These are phyloP conservation scores for Puffinus mauretanicus DNA, from an alignment of 2,113 vertebrate genomes.

Conservation along the genomic window DNA sequence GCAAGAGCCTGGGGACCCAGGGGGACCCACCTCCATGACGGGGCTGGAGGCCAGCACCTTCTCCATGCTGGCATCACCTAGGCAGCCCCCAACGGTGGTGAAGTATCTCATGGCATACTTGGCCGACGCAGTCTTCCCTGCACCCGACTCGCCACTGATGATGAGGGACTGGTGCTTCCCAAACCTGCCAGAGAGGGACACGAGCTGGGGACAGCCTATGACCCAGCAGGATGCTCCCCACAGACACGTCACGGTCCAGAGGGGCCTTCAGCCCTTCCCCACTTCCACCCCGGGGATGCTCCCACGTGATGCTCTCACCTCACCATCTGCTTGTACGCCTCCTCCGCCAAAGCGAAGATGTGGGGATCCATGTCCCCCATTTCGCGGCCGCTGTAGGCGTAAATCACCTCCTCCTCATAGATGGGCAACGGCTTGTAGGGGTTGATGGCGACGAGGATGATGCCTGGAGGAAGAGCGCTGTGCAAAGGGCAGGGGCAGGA, in stretches of 20 bases:
- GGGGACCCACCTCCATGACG: not conserved
- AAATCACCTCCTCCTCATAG: not conserved
- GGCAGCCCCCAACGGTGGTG: not conserved
- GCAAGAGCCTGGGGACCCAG: too few species aligned
- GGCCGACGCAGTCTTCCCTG: not conserved
- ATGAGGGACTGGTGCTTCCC: not conserved
- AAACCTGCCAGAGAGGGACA: not conserved
- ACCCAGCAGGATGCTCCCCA: too few species aligned
- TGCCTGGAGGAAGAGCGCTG: not conserved
- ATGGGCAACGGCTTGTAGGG: not conserved
- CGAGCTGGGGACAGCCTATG: not conserved
- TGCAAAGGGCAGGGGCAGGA: not conserved
- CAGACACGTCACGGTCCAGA: rapidly evolving
- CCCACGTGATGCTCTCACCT: not conserved
- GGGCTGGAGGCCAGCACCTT: slow-evolving; percentile 23
- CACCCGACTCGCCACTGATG: not conserved
- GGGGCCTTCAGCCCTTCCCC: not conserved
- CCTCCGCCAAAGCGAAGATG: not conserved
- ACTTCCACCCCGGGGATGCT: not conserved
- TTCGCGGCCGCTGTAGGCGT: not conserved
- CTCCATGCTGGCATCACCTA: not conserved
- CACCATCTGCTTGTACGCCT: not conserved
- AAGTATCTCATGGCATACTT: not conserved
- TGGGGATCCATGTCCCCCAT: not conserved
- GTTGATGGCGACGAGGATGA: not conserved